phyloP scores from a whole-genome alignment of 1,140 invertebrate genomes.

The Conus ventricosus region DNA sequence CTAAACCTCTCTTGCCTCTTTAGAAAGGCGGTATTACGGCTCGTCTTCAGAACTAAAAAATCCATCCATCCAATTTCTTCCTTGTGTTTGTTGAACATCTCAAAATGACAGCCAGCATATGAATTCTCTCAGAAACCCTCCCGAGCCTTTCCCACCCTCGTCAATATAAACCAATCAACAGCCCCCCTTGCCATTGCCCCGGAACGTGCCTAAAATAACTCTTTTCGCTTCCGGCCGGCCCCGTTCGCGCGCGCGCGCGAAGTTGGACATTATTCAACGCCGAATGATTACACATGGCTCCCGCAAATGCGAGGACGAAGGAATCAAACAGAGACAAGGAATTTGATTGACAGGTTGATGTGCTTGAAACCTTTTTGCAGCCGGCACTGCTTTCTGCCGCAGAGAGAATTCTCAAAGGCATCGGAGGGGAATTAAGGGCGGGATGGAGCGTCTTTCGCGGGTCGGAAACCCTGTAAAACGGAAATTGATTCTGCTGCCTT shows the following conservation, averaged over 20 bases:
- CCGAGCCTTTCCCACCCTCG: background rate
- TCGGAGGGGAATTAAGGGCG: background rate
- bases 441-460: background rate
- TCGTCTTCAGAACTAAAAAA: background rate
- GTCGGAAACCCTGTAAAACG: background rate
- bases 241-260: too few relatives aligned
- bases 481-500: background rate
- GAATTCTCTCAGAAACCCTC: background rate
- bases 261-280: background rate
- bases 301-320: background rate
- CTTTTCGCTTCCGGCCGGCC: background rate
- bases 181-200: background rate
- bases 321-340: background rate
- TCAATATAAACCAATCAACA: conserved; percentile 7
- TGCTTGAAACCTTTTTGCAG: conserved; percentile 10
- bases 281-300: conserved; percentile 1
- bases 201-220: conserved; percentile 10
- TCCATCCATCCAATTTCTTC: background rate
- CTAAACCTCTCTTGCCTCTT: background rate
- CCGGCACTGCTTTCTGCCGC: background rate
- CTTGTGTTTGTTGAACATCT: conserved; percentile 7
- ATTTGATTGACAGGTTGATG: conserved; percentile 11
- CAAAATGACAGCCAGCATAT: background rate
- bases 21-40: background rate
- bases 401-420: background rate